Evolutionary conservation across 2,888 invertebrate species (phyloP).

Genomic region (Eulithis testata): DNA sequence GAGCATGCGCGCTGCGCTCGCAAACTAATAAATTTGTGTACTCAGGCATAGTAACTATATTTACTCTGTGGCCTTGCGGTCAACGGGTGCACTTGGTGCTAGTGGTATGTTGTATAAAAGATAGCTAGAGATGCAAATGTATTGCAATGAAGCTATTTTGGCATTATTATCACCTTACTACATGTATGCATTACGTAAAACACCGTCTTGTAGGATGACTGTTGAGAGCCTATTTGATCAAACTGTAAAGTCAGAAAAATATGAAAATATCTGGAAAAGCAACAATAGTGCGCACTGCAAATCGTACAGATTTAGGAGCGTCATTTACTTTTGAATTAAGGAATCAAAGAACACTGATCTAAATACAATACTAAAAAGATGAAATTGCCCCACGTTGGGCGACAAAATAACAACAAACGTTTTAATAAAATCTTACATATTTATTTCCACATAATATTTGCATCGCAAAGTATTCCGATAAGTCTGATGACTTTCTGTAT

Average conservation of each 20-base stretch:
- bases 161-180: too few relatives aligned
- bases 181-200: too few relatives aligned
- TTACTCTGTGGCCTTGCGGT: constrained; percentile 30
- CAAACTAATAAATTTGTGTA: constrained; percentile 68
- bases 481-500: background rate
- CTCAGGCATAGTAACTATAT: constrained; percentile 39
- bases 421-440: background rate
- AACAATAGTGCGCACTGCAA: too few relatives aligned
- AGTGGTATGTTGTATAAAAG: constrained; percentile 22
- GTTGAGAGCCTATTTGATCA: too few relatives aligned
- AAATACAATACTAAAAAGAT: too few relatives aligned
- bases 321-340: too few relatives aligned
- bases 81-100: constrained; percentile 20
- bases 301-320: too few relatives aligned
- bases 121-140: constrained; percentile 13
- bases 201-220: too few relatives aligned
- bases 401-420: constrained; percentile 12
- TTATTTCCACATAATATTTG: background rate
- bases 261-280: too few relatives aligned
- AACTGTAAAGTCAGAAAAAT: too few relatives aligned
- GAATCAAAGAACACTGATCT: too few relatives aligned
- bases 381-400: constrained; percentile 31
- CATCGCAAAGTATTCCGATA: background rate
- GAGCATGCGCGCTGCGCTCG: constrained; percentile 56
- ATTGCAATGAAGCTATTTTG: background rate